Base-by-base conservation (phyloP, 2,888 invertebrate species). In the Lacanobia oleracea region DNA sequence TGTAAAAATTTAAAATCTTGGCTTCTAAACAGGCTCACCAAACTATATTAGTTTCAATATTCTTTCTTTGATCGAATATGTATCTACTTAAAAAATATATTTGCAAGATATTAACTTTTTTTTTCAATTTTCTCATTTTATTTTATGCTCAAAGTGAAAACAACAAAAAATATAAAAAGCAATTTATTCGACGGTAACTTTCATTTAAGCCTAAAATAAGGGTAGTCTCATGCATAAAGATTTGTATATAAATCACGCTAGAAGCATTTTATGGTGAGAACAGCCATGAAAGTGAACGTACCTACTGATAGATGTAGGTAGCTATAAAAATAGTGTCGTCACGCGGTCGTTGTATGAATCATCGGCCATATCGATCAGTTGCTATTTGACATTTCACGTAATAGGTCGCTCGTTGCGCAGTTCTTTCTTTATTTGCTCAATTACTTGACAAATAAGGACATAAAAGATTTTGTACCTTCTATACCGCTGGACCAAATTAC, bases 361-460 rank as follows among this genome's bases (percentile, higher is more conserved):
- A 84, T 86, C 83, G 77, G 75, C 78, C 77, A 66, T 85, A 88
- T 88, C 85, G 88, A 89, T 88, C 86, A 69, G 72, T 72, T 76
- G 73, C 72, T 83, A 67, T 87, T 83, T 84, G 85, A 75, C 87
- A 85, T 80, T 83, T 82, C 76, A 83, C 72, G 75, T 86, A 87
- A 86, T 84, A 81, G 85, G 87, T 85, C 86, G 79, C 76, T 67
- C 33, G 7, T 66, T 37, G 81, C n/a, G 27, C 23, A 33, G 45
- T 57, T 37, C 23, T 27, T 57, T 63, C 37, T 67, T 51, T 63
- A 64, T 67, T 70, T 60, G 56, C 64, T 57, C 54, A 76, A 67
- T 81, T 79, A 68, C 54, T 63, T 12, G 40, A 18, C 51, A 62
- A 67, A 75, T 50, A 27, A 27, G 27, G 1, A 48, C 18, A 48